phyloP scores from a whole-genome alignment of 2,888 invertebrate genomes.

The Hanleya hanleyi region DNA sequence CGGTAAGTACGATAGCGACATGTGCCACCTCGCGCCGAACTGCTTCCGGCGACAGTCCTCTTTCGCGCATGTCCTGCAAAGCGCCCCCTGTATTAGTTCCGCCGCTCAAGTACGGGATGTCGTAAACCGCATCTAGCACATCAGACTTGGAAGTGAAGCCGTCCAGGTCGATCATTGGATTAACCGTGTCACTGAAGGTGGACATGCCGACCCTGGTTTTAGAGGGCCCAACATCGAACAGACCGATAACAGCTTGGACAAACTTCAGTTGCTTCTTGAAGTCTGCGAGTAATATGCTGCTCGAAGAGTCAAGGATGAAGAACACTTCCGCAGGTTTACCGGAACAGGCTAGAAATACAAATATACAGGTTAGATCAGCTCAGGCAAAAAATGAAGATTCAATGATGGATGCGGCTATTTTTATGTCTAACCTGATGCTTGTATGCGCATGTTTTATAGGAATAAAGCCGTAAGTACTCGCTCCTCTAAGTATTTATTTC shows the following conservation, averaged over 20 bases:
- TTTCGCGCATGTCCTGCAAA: constrained; percentile 45
- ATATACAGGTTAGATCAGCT: too few species aligned
- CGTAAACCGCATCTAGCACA: constrained; percentile 29
- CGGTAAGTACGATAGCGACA: constrained; percentile 62
- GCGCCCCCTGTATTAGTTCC: constrained; percentile 43
- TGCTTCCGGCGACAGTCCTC: constrained; percentile 20
- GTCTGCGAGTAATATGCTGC: constrained; percentile 61
- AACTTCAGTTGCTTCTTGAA: constrained; percentile 56
- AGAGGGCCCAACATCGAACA: constrained; percentile 50
- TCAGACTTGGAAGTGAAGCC: constrained; percentile 36
- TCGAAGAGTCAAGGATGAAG: constrained; percentile 58
- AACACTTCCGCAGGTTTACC: constrained; percentile 56
- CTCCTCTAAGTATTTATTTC: too few species aligned
- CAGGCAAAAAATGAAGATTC: too few species aligned
- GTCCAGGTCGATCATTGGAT: constrained; percentile 41
- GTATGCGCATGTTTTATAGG: too few species aligned
- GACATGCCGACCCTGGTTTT: constrained; percentile 57
- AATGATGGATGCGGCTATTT: too few species aligned
- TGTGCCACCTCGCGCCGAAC: constrained; percentile 46
- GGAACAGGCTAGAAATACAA: constrained; percentile 45
- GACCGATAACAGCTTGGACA: constrained; percentile 49
- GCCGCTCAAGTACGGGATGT: constrained; percentile 36
- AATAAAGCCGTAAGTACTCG: too few species aligned
- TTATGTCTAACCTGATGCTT: too few species aligned
- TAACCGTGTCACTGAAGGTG: constrained; percentile 53